These are phyloP conservation scores for Xiphorhynchus erythropygius DNA, from an alignment of 2,797 vertebrate genomes.

Conservation along the genomic window DNA sequence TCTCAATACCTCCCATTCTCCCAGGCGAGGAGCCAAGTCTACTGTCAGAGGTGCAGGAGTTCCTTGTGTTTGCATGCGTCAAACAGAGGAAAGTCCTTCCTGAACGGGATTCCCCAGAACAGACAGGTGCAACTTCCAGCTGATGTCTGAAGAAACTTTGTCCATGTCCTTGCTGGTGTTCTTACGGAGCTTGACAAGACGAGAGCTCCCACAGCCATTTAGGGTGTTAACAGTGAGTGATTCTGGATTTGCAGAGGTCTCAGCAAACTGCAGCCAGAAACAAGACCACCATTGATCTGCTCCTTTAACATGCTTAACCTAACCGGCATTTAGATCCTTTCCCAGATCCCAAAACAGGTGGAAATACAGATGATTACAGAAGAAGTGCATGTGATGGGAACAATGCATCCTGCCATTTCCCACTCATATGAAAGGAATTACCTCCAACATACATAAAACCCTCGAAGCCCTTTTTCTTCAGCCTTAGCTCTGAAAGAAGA, in stretches of 20 bases:
- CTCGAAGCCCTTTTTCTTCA: neutral
- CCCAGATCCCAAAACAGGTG: neutral
- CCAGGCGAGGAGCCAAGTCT: neutral
- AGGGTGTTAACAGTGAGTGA: neutral
- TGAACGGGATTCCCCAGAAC: neutral
- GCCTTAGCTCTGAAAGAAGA: neutral
- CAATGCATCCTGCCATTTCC: neutral
- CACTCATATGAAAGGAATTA: neutral
- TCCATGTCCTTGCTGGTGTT: neutral
- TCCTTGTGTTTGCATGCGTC: neutral
- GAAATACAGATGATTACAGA: neutral
- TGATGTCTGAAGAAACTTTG: neutral
- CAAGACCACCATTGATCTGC: conserved; percentile 6
- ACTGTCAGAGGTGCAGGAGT: neutral
- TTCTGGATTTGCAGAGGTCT: conserved; percentile 26
- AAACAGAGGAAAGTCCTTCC: neutral
- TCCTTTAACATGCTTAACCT: neutral
- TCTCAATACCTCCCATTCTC: neutral
- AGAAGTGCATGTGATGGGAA: neutral
- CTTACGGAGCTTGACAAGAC: neutral
- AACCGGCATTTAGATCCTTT: neutral
- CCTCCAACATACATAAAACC: neutral
- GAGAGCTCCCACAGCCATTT: rapidly evolving
- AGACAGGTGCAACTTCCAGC: neutral
- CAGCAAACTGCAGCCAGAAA: neutral